A percentile compares a stretch with the other conserved stretches of the same genome.
phyloP scores from a whole-genome alignment of 2,888 invertebrate species.

The Alloplasta piceator region DNA sequence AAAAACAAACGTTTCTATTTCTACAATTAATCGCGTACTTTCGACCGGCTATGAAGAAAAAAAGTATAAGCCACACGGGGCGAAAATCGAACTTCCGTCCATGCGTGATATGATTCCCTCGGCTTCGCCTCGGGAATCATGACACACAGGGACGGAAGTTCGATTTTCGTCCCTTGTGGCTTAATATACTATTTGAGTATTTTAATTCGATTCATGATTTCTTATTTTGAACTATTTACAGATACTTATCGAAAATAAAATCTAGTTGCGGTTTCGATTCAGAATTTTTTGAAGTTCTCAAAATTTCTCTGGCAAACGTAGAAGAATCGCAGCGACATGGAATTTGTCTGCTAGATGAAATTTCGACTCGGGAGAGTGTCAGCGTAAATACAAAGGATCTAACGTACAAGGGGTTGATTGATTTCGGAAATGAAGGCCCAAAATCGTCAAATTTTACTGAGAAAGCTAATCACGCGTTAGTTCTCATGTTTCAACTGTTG shows the following conservation, averaged over 20 bases:
- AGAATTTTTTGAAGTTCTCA: slow-evolving; percentile 59
- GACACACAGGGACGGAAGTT: too few relatives aligned
- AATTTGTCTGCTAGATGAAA: slow-evolving; percentile 55
- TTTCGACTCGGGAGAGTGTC: slow-evolving; percentile 45
- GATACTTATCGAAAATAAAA: slow-evolving; percentile 54
- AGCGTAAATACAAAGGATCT: slow-evolving; percentile 40
- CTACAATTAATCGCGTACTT: too few relatives aligned
- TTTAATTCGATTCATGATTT: background rate
- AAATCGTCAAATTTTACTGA: slow-evolving; percentile 35
- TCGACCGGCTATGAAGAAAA: too few relatives aligned
- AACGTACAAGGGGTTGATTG: slow-evolving; percentile 50
- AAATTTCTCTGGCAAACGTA: slow-evolving; percentile 43
- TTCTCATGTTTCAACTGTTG: slow-evolving; percentile 62
- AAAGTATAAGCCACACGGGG: too few relatives aligned
- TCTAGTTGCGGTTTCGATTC: slow-evolving; percentile 62
- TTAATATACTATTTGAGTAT: too few relatives aligned
- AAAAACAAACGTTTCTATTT: too few relatives aligned
- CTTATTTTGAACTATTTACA: background rate
- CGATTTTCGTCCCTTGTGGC: too few relatives aligned
- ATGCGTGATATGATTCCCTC: too few relatives aligned
- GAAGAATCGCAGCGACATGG: slow-evolving; percentile 49
- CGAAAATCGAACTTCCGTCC: too few relatives aligned
- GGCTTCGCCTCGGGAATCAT: too few relatives aligned
- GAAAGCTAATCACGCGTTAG: slow-evolving; percentile 50
- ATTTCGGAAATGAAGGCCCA: slow-evolving; percentile 44